Evolutionary conservation across 2,888 invertebrate species (phyloP).

Genomic region (Eurytoma californica): DNA sequence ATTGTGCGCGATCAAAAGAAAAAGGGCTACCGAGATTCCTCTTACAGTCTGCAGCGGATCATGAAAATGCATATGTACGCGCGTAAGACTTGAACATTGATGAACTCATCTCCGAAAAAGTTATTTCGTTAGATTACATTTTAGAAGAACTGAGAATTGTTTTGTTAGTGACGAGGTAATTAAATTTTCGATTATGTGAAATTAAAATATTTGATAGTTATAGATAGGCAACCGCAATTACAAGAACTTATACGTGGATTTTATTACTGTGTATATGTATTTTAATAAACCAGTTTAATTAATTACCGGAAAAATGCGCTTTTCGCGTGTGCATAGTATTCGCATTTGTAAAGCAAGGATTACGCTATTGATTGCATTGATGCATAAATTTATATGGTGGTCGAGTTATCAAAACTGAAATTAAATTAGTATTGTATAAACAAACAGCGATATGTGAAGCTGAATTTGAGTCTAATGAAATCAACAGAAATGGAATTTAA

Average conservation of each 20-base stretch:
- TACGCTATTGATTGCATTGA: slow-evolving; percentile 21
- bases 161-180: background rate
- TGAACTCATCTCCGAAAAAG: too few species aligned
- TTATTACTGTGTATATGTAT: too few species aligned
- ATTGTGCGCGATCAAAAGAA: too few species aligned
- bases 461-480: slow-evolving; percentile 3
- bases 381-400: slow-evolving; percentile 4
- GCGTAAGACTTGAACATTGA: too few species aligned
- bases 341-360: slow-evolving; percentile 10
- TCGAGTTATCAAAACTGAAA: slow-evolving; percentile 24
- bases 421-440: slow-evolving; percentile 24
- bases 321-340: background rate
- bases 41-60: too few species aligned
- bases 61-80: too few species aligned
- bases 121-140: too few species aligned
- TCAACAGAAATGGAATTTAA: slow-evolving; percentile 12
- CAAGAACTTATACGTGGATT: background rate
- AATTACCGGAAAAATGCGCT: slow-evolving; percentile 6
- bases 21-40: too few species aligned
- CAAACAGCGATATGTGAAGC: background rate
- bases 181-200: background rate
- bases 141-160: too few species aligned
- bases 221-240: background rate
- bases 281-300: slow-evolving; percentile 9
- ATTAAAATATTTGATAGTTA: background rate